Base-by-base conservation (phyloP, 2,113 vertebrate genomes). In the Leiothrix lutea region DNA sequence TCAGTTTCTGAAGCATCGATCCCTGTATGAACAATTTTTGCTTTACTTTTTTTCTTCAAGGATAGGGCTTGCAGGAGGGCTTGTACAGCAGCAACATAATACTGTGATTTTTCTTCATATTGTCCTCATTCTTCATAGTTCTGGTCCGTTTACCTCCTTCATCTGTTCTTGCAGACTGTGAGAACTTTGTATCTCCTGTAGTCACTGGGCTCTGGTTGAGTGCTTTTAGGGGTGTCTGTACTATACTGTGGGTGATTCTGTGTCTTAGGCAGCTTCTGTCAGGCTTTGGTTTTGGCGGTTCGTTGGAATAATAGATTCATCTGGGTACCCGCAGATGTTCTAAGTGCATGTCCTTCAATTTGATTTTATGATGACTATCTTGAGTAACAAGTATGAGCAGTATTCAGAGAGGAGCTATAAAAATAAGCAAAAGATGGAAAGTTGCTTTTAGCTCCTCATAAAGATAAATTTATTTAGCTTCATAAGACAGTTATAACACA, bases 361-460 rank as follows among this genome's bases (percentile, higher is more conserved):
- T 75, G 21, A 28, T 38, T 74, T 38, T 42, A 36, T 62, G 47
- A 21, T 8, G 5, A 31, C 21, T 60, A 16, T 61, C 28, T 73
- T 0, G 0, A 48, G 10, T 53, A 45, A 53, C 1, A 1, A 5
- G 1, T 47, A 29, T 42, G 23, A 75, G 20, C 0, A 0, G 1
- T 73, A 50, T 85, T 90, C 23, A 72, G 31, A 74, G 25, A n/a
- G 61, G 2, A 62, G 10, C 11, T 28, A 1, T 66, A 66, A 74
- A 74, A 91, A 45, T 13, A 36, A 80, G 16, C 7, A 53, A 44
- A 73, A 66, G 8, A 57, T 4, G 17, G 60, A 50, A 74, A 74
- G 23, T n/a, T 24, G 4, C 14, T 75, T 69, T 56, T 62, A 58
- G 28, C 18, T 50, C 11, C 21, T 77, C 2, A 6, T 26, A 20